Percentiles rank a stretch among this genome's conserved stretches.
Evolutionary conservation across 2,888 invertebrate species (phyloP).

Genomic region (Cistogaster globosa): DNA sequence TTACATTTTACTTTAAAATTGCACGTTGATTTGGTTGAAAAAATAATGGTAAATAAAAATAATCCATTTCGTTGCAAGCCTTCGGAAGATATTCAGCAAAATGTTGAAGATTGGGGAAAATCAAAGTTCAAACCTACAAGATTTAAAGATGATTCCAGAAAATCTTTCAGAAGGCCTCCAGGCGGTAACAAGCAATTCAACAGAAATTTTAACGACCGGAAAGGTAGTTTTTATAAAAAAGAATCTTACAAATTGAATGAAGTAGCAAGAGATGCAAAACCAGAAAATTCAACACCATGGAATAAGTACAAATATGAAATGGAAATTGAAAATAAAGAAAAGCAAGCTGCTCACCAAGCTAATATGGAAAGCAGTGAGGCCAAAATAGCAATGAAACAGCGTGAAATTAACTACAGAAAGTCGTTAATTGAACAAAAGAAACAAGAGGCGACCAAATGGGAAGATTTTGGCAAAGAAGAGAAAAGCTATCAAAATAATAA

Average conservation of each 20-base stretch:
- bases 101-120: constrained; percentile 69
- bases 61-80: constrained; percentile 63
- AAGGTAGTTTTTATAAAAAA: constrained; percentile 45
- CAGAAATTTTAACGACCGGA: constrained; percentile 7
- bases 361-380: constrained; percentile 74
- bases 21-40: background rate
- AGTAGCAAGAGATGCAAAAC: constrained; percentile 49
- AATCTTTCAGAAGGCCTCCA: background rate
- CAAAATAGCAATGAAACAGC: constrained; percentile 73
- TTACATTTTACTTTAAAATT: too few species aligned
- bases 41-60: constrained; percentile 60
- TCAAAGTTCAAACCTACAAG: constrained; percentile 66
- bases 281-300: constrained; percentile 78
- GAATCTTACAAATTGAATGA: constrained; percentile 64
- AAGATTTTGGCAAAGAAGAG: constrained; percentile 75
- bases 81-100: constrained; percentile 4
- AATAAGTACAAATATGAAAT: constrained; percentile 77
- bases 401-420: constrained; percentile 77
- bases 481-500: constrained; percentile 20
- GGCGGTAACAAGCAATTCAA: background rate
- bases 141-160: constrained; percentile 2
- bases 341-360: constrained; percentile 48
- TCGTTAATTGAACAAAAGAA: constrained; percentile 76
- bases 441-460: constrained; percentile 77
- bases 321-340: constrained; percentile 74